These are phyloP conservation scores for Caenorhabditis auriculariae DNA, from an alignment of 2,888 invertebrate species.

Conservation along the genomic window DNA sequence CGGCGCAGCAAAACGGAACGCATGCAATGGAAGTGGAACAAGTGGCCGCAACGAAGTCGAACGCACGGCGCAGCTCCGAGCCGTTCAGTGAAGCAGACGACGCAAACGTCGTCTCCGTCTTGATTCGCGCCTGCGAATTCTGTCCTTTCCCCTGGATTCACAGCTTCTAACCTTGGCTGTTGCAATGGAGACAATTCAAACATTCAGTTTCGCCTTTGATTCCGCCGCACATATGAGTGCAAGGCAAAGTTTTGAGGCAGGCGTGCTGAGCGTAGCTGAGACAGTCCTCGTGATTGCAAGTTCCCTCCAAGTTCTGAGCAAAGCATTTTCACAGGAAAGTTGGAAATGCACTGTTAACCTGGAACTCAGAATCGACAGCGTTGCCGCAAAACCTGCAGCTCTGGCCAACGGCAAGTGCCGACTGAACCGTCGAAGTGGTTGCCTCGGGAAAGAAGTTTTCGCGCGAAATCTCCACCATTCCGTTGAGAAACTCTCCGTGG, in stretches of 20 bases:
- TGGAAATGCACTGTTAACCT: slow-evolving; percentile 11
- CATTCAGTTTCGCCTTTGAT: slow-evolving; percentile 29
- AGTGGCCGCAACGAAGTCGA: slow-evolving; percentile 87
- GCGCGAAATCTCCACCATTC: slow-evolving; percentile 79
- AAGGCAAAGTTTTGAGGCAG: slow-evolving; percentile 77
- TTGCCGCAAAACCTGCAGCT: slow-evolving; percentile 46
- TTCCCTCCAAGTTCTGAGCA: slow-evolving; percentile 78
- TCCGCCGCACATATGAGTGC: slow-evolving; percentile 75
- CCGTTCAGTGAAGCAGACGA: slow-evolving; percentile 97
- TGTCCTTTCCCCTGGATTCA: not conserved
- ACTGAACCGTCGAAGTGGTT: slow-evolving; percentile 2
- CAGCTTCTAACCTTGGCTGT: slow-evolving; percentile 39
- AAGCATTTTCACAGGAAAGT: slow-evolving; percentile 3
- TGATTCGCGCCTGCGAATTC: slow-evolving; percentile 73
- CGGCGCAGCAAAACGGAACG: slow-evolving; percentile 69
- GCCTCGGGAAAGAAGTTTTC: slow-evolving; percentile 63
- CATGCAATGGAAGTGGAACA: slow-evolving; percentile 86
- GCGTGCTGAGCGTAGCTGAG: slow-evolving; percentile 79
- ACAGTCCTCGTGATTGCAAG: slow-evolving; percentile 90
- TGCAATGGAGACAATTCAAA: slow-evolving; percentile 38
- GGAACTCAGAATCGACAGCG: slow-evolving; percentile 19
- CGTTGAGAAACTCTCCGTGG: slow-evolving; percentile 86
- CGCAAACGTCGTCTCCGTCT: slow-evolving; percentile 98
- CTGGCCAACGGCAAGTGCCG: slow-evolving; percentile 7
- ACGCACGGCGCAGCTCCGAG: slow-evolving; percentile 91